Conservation (phyloP, 2,888 invertebrate species). For the Eilema sororculum region DNA sequence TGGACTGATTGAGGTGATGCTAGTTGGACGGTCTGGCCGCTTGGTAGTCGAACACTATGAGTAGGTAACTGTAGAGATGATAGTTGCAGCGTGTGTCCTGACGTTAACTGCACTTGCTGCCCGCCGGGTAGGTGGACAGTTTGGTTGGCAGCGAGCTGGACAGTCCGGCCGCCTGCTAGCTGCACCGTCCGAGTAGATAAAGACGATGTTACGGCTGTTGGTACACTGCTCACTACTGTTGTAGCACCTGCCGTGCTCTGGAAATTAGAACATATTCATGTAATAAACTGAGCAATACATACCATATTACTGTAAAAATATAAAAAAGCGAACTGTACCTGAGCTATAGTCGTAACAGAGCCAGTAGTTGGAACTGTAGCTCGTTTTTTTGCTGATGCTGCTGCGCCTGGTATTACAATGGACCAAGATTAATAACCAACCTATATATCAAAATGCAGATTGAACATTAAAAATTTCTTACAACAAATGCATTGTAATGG, state of each 20-base stretch:
- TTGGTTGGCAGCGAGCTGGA: constrained; percentile 72
- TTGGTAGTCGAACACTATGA: constrained; percentile 78
- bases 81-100: constrained; percentile 71
- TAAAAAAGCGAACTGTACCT: constrained; percentile 54
- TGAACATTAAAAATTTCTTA: neutral
- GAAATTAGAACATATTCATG: constrained; percentile 30
- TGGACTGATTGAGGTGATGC: constrained; percentile 72
- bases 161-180: constrained; percentile 75
- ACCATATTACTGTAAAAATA: neutral
- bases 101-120: constrained; percentile 67
- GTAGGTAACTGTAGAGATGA: constrained; percentile 72
- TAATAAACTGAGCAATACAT: neutral
- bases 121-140: constrained; percentile 70
- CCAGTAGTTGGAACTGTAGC: constrained; percentile 58
- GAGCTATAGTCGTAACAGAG: constrained; percentile 68
- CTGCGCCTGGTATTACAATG: constrained; percentile 50
- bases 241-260: constrained; percentile 66
- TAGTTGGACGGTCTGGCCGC: constrained; percentile 78
- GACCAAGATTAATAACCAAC: neutral
- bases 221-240: constrained; percentile 67
- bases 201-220: constrained; percentile 63
- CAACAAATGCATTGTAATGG: neutral
- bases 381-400: constrained; percentile 68
- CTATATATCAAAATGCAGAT: neutral
- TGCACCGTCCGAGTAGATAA: constrained; percentile 71